Conservation (phyloP, 2,113 vertebrate species). For the Calyptomena viridis region DNA sequence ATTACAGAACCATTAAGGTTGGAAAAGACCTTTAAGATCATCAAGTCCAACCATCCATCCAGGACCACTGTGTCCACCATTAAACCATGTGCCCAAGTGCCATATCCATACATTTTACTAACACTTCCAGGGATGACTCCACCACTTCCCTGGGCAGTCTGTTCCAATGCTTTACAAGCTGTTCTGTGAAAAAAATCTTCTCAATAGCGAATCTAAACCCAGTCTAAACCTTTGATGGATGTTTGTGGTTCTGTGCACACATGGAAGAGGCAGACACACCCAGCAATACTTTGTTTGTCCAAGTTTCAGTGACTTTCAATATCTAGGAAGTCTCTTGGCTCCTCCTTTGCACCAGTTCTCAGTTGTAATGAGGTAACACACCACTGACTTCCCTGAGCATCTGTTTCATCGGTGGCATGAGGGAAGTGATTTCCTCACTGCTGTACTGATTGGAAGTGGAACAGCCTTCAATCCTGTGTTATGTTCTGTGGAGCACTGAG, state of each 20-base stretch:
- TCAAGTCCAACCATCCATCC: not conserved
- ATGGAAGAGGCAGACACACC: not conserved
- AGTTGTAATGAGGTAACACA: constrained; percentile 1
- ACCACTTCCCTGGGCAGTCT: not conserved
- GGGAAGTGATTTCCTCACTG: constrained; percentile 25
- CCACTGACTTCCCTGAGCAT: not conserved
- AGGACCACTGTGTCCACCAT: not conserved
- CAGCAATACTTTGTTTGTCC: not conserved
- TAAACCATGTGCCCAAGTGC: not conserved
- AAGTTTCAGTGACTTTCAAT: not conserved
- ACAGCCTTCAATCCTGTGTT: not conserved
- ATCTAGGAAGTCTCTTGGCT: not conserved
- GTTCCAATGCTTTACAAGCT: not conserved
- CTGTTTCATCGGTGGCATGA: not conserved
- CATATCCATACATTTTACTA: not conserved
- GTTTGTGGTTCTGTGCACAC: rapidly evolving
- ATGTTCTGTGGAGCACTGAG: not conserved
- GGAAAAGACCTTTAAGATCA: not conserved
- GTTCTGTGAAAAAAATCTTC: not conserved
- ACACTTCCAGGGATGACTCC: not conserved
- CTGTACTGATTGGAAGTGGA: constrained; percentile 1
- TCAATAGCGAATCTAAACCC: not conserved
- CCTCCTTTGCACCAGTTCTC: constrained; percentile 37
- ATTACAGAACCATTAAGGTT: not conserved
- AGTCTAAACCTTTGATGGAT: not conserved